phyloP scores from a whole-genome alignment of 2,113 vertebrate genomes.

The Heterotilapia buettikoferi region DNA sequence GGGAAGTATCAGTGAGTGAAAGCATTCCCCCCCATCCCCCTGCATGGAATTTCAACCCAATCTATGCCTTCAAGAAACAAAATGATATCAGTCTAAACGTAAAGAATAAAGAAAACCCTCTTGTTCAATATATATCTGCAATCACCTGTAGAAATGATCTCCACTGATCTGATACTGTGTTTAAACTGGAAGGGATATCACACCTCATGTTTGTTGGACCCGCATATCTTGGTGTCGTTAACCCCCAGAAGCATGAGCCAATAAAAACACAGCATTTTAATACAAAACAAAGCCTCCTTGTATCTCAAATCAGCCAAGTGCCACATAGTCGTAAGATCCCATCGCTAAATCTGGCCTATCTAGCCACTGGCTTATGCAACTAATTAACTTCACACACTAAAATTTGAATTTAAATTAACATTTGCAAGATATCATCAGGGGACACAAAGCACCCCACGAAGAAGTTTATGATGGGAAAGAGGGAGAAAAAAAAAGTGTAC shows the following conservation, averaged over 20 bases:
- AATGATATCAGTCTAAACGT: slow-evolving; percentile 38
- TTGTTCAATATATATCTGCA: slow-evolving; percentile 39
- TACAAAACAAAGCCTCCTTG: slow-evolving; percentile 35
- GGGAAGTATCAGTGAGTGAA: slow-evolving; percentile 32
- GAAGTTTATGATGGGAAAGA: slow-evolving; percentile 57
- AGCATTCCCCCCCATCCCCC: slow-evolving; percentile 13
- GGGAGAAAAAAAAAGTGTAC: slow-evolving; percentile 31
- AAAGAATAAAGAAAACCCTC: not conserved
- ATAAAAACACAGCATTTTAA: not conserved
- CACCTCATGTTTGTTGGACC: not conserved
- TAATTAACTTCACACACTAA: slow-evolving; percentile 69
- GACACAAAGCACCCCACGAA: slow-evolving; percentile 62
- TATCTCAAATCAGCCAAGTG: slow-evolving; percentile 46
- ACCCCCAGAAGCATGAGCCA: not conserved
- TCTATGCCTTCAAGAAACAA: slow-evolving; percentile 52
- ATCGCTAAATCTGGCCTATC: slow-evolving; percentile 52
- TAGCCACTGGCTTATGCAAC: slow-evolving; percentile 60
- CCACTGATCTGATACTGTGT: not conserved
- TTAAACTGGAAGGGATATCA: not conserved
- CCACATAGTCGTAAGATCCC: slow-evolving; percentile 51
- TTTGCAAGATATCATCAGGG: slow-evolving; percentile 66
- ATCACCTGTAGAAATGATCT: slow-evolving; percentile 10
- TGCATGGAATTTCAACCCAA: slow-evolving; percentile 56
- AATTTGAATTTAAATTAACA: slow-evolving; percentile 76
- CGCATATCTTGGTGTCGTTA: not conserved